Conservation (phyloP, 1,140 invertebrate genomes). For the Oscheius sp. region DNA sequence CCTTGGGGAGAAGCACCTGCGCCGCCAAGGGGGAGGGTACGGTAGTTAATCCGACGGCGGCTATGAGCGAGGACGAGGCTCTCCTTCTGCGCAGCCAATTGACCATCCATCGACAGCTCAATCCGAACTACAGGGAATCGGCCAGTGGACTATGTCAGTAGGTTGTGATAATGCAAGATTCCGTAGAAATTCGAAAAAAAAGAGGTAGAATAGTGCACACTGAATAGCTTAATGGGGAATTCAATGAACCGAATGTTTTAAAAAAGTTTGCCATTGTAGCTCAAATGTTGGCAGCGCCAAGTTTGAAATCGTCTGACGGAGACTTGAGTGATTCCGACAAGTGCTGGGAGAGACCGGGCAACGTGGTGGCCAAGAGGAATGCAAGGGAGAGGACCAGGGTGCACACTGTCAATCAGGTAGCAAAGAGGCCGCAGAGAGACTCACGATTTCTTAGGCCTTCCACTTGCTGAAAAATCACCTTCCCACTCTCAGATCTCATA, state of each 20-base stretch:
- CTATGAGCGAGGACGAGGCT: conserved; percentile 2
- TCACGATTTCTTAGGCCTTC: too few species aligned
- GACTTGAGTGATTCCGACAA: neutral
- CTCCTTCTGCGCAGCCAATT: neutral
- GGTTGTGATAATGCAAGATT: neutral
- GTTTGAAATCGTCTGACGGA: neutral
- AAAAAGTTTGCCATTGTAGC: too few species aligned
- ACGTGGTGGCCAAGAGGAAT: conserved; percentile 47
- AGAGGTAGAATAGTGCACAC: neutral
- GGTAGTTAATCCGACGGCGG: neutral
- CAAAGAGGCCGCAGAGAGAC: too few species aligned
- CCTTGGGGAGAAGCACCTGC: neutral
- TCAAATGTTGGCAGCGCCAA: too few species aligned
- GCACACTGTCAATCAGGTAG: conserved; percentile 52
- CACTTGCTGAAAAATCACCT: conserved; percentile 45
- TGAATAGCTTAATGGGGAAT: too few species aligned
- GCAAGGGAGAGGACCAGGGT: conserved; percentile 52
- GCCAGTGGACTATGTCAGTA: neutral
- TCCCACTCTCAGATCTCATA: conserved; percentile 39
- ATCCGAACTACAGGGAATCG: conserved; percentile 6
- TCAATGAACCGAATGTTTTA: too few species aligned
- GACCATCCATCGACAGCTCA: conserved; percentile 11
- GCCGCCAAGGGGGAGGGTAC: neutral
- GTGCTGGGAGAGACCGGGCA: neutral
- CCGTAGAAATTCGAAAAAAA: too few species aligned